Evolutionary conservation across 2,888 invertebrate species (phyloP), one percentile per base, ranked within the genome.

Genomic region (Calameuta filiformis): DNA sequence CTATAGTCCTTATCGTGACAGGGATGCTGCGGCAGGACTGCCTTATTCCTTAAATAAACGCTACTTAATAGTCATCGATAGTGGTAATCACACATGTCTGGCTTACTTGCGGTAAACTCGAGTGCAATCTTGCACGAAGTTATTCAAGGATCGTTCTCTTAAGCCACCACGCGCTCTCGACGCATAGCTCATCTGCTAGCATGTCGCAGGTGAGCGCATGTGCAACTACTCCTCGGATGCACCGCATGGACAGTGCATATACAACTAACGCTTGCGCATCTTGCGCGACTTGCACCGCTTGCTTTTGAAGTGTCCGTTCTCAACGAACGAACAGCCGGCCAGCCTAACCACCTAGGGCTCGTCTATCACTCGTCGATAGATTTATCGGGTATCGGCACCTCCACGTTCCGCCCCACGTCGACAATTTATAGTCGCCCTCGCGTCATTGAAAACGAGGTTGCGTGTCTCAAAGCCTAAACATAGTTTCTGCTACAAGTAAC

Each of bases 381-480:
- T 89, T 89, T 89, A 89, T 89, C 89, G 89, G 84, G 87, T 86
- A 87, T 89, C 87, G 88, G 85, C 89, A 88, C 88, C 86, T 88
- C 80, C 77, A 56, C 69, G 79, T n/a, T 37, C 35, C 75, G 30
- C 76, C 34, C 79, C 78, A 79, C 84, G 75, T 82, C 82, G 84
- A 83, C 84, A 83, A 87, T 87, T 87, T 87, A 87, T 87, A 85
- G 56, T 56, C 82, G 83, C 84, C 84, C 82, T 83, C 75, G 80
- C 79, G 75, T 73, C 80, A 80, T 81, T 82, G 81, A 77, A 82
- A 82, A 81, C 75, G 75, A 79, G 75, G 78, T 75, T 76, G 79
- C 78, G 82, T 56, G 56, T 6, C 23, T 56, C 9, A 23, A 56
- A 56, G 56, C 23, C 56, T 56, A 56, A 56, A 56, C 56, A 56